Conservation (phyloP, 2,888 invertebrate species). For the Zaprionus obscuricornis region DNA sequence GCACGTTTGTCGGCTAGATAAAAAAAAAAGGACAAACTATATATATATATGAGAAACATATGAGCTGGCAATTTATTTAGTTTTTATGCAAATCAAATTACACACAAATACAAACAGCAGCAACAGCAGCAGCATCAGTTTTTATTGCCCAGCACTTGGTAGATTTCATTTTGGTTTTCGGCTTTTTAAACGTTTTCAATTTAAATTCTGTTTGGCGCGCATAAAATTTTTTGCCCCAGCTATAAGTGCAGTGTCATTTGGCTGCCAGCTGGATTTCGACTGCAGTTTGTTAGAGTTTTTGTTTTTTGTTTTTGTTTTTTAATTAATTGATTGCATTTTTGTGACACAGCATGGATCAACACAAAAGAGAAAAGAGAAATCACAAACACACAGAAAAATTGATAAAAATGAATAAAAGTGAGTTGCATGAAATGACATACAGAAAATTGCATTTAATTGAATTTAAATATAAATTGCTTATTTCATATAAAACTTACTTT, state of each 20-base stretch:
- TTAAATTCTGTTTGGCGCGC: constrained; percentile 42
- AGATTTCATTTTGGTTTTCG: constrained; percentile 22
- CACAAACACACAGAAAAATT: constrained; percentile 14
- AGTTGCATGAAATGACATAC: constrained; percentile 9
- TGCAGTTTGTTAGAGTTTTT: constrained; percentile 38
- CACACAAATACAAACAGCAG: constrained; percentile 40
- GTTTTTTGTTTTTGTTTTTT: constrained; percentile 22
- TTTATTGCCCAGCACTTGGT: constrained; percentile 25
- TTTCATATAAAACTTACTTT: constrained; percentile 5
- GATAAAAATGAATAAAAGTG: neutral
- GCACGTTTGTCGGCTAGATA: constrained; percentile 22
- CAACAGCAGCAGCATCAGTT: too few relatives aligned
- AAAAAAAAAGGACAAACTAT: neutral
- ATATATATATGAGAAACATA: neutral
- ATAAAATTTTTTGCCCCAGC: constrained; percentile 20
- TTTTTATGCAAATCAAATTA: constrained; percentile 70
- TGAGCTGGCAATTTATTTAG: constrained; percentile 55
- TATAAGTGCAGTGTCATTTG: constrained; percentile 23
- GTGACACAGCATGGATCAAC: too few relatives aligned
- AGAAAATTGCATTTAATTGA: constrained; percentile 4
- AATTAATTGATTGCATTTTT: constrained; percentile 61
- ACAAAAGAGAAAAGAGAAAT: too few relatives aligned
- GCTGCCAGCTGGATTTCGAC: constrained; percentile 1
- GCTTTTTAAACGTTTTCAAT: constrained; percentile 38
- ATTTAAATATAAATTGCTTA: constrained; percentile 28